Evolutionary conservation across 2,797 vertebrate species (phyloP).

Genomic region (Buphagus erythrorhynchus): DNA sequence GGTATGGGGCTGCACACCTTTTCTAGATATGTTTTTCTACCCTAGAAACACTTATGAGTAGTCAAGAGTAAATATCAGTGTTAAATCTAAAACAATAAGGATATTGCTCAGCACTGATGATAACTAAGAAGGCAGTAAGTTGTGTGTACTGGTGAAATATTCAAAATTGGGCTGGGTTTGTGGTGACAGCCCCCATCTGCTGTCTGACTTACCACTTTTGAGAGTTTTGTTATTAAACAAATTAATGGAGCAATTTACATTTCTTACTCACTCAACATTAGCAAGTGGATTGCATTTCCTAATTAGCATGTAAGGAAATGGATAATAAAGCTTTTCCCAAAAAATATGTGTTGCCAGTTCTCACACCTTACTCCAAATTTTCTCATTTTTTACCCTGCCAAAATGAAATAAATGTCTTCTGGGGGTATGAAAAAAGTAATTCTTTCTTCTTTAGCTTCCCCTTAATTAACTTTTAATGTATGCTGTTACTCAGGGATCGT

Average conservation of each 20-base stretch:
- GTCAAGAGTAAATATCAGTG: background rate
- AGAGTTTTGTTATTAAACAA: constrained; percentile 20
- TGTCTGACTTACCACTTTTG: background rate
- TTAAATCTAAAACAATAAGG: background rate
- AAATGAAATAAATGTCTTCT: constrained; percentile 57
- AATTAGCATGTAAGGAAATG: constrained; percentile 39
- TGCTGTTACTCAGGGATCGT: constrained; percentile 61
- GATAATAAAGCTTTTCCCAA: constrained; percentile 24
- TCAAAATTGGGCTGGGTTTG: background rate
- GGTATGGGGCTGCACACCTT: background rate
- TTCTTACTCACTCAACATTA: background rate
- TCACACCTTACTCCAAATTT: constrained; percentile 34
- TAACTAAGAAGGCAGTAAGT: background rate
- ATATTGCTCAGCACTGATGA: accelerated
- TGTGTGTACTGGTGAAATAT: background rate
- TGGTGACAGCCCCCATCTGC: background rate
- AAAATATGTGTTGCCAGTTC: constrained; percentile 26
- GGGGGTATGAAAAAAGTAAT: constrained; percentile 54
- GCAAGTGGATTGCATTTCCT: constrained; percentile 46
- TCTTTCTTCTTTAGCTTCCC: constrained; percentile 63
- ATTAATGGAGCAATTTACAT: constrained; percentile 11
- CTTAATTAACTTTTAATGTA: constrained; percentile 80
- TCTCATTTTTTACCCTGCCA: constrained; percentile 56
- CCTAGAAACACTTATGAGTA: background rate
- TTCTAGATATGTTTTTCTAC: background rate